Percentiles rank a stretch among this genome's conserved stretches.
Evolutionary conservation across 2,888 invertebrate species (phyloP).

Genomic region (Erpobdella octoculata): DNA sequence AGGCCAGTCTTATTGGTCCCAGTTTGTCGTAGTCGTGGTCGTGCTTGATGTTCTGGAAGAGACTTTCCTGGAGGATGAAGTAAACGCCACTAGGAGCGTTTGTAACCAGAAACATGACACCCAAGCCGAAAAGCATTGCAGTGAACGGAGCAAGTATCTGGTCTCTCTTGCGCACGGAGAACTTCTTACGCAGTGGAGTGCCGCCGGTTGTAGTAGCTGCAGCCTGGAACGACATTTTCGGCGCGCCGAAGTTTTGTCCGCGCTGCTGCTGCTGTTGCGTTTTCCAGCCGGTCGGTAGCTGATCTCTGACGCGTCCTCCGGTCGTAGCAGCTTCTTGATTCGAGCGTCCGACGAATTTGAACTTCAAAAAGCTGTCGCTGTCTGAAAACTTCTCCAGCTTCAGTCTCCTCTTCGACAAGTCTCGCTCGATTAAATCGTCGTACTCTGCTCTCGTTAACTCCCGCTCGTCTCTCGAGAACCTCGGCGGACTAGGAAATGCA

Average conservation of each 20-base stretch:
- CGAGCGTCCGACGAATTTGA: too few species aligned
- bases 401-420: background rate
- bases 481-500: background rate
- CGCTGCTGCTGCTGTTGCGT: background rate
- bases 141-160: constrained; percentile 6
- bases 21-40: background rate
- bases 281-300: background rate
- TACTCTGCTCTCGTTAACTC: too few species aligned
- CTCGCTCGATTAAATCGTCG: too few species aligned
- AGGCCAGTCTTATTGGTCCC: background rate
- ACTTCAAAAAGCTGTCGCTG: background rate
- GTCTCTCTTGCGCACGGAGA: background rate
- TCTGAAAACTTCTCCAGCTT: background rate
- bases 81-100: constrained; percentile 19
- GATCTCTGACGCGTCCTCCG: background rate
- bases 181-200: background rate
- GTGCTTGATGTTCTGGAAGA: background rate
- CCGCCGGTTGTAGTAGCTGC: background rate
- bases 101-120: constrained; percentile 12
- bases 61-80: constrained; percentile 15
- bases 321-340: too few species aligned
- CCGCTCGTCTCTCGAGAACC: background rate
- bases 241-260: background rate
- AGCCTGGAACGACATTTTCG: background rate
- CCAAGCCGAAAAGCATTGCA: constrained; percentile 7